Conservation (phyloP, 2,113 vertebrate species). For the Cairina moschata region DNA sequence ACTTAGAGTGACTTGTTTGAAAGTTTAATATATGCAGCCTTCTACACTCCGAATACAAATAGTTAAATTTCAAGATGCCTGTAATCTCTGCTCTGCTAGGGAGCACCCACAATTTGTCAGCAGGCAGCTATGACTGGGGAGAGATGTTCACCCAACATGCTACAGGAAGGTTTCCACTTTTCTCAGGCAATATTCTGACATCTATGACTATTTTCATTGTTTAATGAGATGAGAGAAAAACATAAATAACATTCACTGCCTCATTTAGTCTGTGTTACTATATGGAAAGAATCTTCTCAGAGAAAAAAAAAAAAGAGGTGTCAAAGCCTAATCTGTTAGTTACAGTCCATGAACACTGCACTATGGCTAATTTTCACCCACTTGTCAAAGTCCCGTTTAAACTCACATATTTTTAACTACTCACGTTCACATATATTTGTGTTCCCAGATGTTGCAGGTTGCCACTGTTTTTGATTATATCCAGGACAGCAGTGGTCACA, state of each 20-base stretch:
- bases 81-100: not conserved
- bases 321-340: not conserved
- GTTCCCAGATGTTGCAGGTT: conserved; percentile 78
- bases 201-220: not conserved
- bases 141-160: not conserved
- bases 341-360: not conserved
- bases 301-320: not conserved
- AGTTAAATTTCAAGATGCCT: not conserved
- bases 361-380: not conserved
- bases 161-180: not conserved
- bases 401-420: not conserved
- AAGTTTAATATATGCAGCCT: not conserved
- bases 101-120: not conserved
- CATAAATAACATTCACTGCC: not conserved
- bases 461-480: conserved; percentile 89
- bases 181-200: not conserved
- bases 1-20: not conserved
- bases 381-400: not conserved
- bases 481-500: conserved; percentile 90
- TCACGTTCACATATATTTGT: conserved; percentile 87
- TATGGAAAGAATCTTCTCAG: not conserved
- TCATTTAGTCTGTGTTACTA: not conserved
- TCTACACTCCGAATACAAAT: not conserved
- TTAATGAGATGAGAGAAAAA: not conserved
- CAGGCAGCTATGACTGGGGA: not conserved